Evolutionary conservation across 2,797 vertebrate species (phyloP).

Genomic region (Siniperca undulata): DNA sequence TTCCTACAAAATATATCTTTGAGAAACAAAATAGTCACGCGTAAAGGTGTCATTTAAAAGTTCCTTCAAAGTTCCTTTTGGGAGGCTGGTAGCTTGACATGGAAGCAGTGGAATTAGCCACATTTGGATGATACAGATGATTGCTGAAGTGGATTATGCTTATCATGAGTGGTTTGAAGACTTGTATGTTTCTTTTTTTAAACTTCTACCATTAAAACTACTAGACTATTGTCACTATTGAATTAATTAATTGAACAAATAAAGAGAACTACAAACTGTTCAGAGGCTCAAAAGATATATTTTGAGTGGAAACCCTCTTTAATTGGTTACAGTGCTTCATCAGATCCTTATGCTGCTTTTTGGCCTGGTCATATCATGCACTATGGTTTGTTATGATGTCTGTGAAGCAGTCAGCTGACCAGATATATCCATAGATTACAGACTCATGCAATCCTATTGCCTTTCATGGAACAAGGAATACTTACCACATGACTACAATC

Average conservation of each 20-base stretch:
- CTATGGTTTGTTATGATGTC: neutral
- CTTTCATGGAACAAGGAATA: constrained; percentile 1
- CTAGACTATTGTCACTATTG: neutral
- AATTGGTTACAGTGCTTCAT: neutral
- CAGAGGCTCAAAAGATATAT: neutral
- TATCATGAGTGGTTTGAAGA: neutral
- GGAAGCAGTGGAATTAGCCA: neutral
- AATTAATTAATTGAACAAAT: too few relatives aligned
- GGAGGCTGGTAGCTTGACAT: neutral
- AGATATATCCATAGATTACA: constrained; percentile 5
- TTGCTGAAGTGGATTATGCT: neutral
- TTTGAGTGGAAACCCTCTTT: neutral
- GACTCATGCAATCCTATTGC: too few relatives aligned
- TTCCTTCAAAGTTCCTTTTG: neutral
- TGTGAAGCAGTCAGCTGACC: constrained; percentile 13
- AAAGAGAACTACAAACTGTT: neutral
- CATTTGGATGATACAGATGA: neutral
- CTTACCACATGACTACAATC: neutral
- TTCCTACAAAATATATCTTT: neutral
- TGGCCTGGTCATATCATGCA: neutral
- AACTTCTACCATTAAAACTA: neutral
- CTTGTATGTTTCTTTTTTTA: neutral
- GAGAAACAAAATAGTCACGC: neutral
- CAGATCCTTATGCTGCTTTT: neutral
- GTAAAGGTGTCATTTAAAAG: neutral